Percentiles rank a stretch among this genome's conserved stretches.
phyloP scores from a whole-genome alignment of 2,888 invertebrate genomes.

The Exephanes ischioxanthus region DNA sequence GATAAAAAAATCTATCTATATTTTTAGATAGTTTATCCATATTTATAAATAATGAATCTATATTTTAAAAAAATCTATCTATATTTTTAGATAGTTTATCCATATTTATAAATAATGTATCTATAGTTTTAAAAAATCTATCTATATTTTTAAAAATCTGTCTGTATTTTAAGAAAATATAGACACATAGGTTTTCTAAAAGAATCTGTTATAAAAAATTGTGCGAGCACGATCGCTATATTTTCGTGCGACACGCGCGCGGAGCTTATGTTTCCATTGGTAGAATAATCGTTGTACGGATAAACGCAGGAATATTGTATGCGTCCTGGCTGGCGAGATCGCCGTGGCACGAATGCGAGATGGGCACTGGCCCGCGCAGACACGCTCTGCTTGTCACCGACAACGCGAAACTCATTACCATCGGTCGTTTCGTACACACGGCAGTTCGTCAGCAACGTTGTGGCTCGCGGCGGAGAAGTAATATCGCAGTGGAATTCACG shows the following conservation, averaged over 20 bases:
- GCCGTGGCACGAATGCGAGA: conserved; percentile 74
- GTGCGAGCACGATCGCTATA: background rate
- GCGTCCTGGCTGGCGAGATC: conserved; percentile 70
- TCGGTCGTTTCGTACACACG: conserved; percentile 58
- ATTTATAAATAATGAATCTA: no score
- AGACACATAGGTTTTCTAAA: background rate
- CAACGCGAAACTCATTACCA: conserved; percentile 77
- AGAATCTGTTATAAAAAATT: no score
- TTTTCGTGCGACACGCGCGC: conserved; percentile 22
- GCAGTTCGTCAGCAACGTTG: conserved; percentile 24
- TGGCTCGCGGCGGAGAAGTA: conserved; percentile 31
- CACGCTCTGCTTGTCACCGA: conserved; percentile 81
- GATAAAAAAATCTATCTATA: no score
- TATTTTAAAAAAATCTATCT: no score
- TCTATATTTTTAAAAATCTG: no score
- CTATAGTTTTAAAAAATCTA: no score
- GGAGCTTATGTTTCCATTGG: background rate
- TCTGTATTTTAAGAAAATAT: no score
- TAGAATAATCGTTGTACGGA: conserved; percentile 11
- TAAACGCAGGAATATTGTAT: conserved; percentile 46
- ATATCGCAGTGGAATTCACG: conserved; percentile 13
- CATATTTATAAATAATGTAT: no score
- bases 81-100: no score
- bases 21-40: no score
- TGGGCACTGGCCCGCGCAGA: conserved; percentile 79